A percentile compares a stretch with the other conserved stretches of the same genome.
phyloP scores from a whole-genome alignment of 2,888 invertebrate genomes.

The Mayetiola destructor region DNA sequence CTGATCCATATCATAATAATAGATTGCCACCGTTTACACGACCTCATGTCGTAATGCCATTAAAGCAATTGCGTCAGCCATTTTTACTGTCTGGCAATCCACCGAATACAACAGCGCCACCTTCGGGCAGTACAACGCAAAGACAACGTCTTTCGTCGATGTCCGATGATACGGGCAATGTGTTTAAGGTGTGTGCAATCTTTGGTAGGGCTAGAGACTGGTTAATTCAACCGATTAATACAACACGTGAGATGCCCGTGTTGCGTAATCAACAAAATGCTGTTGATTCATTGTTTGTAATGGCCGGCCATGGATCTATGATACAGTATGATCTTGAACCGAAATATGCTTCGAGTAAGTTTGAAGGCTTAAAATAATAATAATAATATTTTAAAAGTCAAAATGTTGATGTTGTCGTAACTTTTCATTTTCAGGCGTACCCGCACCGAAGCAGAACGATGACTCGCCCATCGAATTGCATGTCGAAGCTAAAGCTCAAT shows the following conservation, averaged over 20 bases:
- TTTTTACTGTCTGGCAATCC: conserved; percentile 31
- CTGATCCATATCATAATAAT: conserved; percentile 66
- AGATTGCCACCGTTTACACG: conserved; percentile 82
- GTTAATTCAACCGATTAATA: conserved; percentile 40
- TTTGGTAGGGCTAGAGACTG: conserved; percentile 65
- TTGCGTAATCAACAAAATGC: conserved; percentile 40
- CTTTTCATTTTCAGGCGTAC: conserved; percentile 42
- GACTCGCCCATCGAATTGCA: conserved; percentile 74
- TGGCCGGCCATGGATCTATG: conserved; percentile 76
- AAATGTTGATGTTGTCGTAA: conserved; percentile 1
- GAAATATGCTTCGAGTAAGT: conserved; percentile 42
- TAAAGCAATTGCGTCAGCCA: conserved; percentile 73
- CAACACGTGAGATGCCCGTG: conserved; percentile 31
- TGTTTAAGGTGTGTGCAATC: conserved; percentile 61
- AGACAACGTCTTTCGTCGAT: conserved; percentile 56
- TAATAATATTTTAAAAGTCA: conserved; percentile 5
- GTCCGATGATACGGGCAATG: conserved; percentile 52
- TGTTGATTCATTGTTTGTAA: conserved; percentile 74
- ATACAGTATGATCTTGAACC: conserved; percentile 82
- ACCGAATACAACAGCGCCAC: background rate
- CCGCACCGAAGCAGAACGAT: conserved; percentile 41
- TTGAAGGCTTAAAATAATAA: conserved; percentile 6
- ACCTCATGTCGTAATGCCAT: conserved; percentile 61
- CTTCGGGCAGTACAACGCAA: conserved; percentile 12
- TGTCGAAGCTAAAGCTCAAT: conserved; percentile 77